Evolutionary conservation across 1,140 invertebrate genomes (phyloP).

Genomic region (Bombus vancouverensis): DNA sequence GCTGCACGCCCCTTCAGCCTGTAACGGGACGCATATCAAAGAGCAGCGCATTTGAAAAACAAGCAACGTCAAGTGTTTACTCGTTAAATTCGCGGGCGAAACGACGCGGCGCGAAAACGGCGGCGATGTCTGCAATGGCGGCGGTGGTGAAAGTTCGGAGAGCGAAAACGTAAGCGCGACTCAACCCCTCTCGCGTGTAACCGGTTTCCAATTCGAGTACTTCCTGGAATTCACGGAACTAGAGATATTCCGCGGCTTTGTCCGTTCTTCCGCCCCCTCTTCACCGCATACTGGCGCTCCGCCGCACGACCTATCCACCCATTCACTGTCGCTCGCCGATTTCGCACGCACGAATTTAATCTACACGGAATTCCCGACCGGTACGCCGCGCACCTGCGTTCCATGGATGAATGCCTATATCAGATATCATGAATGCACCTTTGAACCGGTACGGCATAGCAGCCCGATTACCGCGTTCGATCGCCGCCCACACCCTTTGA

Average conservation of each 20-base stretch:
- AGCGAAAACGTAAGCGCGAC: neutral
- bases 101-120: neutral
- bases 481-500: conserved; percentile 20
- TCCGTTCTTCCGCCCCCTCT: conserved; percentile 1
- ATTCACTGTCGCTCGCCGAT: conserved; percentile 11
- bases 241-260: conserved; percentile 49
- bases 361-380: conserved; percentile 54
- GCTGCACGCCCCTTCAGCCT: no score
- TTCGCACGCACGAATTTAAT: conserved; percentile 65
- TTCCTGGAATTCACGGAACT: conserved; percentile 45
- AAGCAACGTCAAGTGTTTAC: neutral
- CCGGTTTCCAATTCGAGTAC: conserved; percentile 53
- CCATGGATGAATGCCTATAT: conserved; percentile 35
- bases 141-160: conserved; percentile 7
- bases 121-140: neutral
- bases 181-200: conserved; percentile 21
- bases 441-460: conserved; percentile 43
- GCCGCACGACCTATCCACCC: neutral
- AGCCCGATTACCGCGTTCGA: conserved; percentile 43
- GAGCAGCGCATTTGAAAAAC: neutral
- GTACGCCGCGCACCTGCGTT: conserved; percentile 25
- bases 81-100: conserved; percentile 4
- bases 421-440: conserved; percentile 51
- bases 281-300: neutral
- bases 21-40: neutral